Conservation (phyloP, 2,797 vertebrate genomes). For the Acropternis orthonyx region DNA sequence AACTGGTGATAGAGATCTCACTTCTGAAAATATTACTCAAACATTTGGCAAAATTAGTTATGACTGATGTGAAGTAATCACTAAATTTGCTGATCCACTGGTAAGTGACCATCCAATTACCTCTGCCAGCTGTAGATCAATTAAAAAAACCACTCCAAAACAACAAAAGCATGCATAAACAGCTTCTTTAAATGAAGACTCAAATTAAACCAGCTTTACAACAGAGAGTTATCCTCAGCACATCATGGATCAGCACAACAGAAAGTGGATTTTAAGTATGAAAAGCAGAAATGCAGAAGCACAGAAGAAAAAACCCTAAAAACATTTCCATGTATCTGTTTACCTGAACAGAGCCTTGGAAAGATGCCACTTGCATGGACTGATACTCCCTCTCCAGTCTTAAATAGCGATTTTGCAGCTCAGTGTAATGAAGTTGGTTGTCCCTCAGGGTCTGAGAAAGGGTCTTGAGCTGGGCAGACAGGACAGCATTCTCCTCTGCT, state of each 20-base stretch:
- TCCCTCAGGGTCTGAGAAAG: constrained; percentile 85
- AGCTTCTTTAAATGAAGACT: background rate
- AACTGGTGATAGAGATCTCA: background rate
- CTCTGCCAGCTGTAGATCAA: background rate
- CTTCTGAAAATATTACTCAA: background rate
- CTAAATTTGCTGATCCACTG: background rate
- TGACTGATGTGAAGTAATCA: background rate
- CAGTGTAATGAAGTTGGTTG: constrained; percentile 75
- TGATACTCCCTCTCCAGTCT: constrained; percentile 81
- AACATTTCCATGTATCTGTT: background rate
- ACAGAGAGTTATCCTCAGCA: background rate
- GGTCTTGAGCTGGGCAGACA: constrained; percentile 79
- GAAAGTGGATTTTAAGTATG: background rate
- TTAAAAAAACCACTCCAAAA: background rate
- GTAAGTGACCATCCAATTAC: background rate
- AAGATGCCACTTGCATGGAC: constrained; percentile 28
- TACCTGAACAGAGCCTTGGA: constrained; percentile 73
- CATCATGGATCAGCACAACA: background rate
- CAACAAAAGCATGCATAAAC: background rate
- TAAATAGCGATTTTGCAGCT: constrained; percentile 81
- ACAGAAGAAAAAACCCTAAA: background rate
- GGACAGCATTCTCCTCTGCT: constrained; percentile 79
- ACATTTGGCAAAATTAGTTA: background rate
- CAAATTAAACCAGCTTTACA: background rate
- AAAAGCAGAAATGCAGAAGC: background rate